Evolutionary conservation across 1,140 invertebrate genomes (phyloP).

Genomic region (Adoxophyes honmai): DNA sequence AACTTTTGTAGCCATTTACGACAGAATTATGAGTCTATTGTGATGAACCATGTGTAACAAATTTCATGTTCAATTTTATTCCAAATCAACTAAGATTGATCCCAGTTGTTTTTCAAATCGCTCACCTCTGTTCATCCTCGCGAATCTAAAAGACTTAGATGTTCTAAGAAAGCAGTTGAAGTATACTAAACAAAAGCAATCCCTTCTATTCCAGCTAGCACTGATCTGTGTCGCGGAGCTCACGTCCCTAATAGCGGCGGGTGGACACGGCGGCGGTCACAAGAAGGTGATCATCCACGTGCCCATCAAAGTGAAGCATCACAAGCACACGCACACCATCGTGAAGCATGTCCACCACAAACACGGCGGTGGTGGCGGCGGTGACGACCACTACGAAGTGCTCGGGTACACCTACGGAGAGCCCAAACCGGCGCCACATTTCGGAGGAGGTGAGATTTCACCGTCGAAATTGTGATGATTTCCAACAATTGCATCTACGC

Average conservation of each 20-base stretch:
- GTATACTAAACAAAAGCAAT: neutral
- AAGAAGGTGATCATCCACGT: slow-evolving; percentile 81
- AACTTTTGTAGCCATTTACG: too few species aligned
- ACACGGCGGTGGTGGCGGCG: slow-evolving; percentile 68
- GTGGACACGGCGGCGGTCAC: slow-evolving; percentile 69
- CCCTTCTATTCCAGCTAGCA: slow-evolving; percentile 46
- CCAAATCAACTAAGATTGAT: too few species aligned
- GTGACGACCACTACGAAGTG: slow-evolving; percentile 72
- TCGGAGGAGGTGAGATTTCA: slow-evolving; percentile 59
- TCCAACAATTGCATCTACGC: too few species aligned
- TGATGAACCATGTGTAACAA: too few species aligned
- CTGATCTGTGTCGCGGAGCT: slow-evolving; percentile 47
- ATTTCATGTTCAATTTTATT: too few species aligned
- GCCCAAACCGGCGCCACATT: slow-evolving; percentile 60
- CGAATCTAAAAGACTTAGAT: too few species aligned
- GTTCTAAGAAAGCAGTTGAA: too few species aligned
- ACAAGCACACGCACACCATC: slow-evolving; percentile 80
- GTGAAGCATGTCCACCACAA: slow-evolving; percentile 78
- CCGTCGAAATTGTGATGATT: too few species aligned
- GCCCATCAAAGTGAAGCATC: slow-evolving; percentile 78
- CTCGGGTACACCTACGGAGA: slow-evolving; percentile 72
- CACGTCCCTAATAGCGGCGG: slow-evolving; percentile 41
- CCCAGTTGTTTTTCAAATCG: too few species aligned
- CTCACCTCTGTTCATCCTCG: too few species aligned
- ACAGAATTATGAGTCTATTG: too few species aligned